A percentile compares a stretch with the other conserved stretches of the same genome.
Conservation (phyloP, 2,888 invertebrate species). For the Philonicus albiceps region DNA sequence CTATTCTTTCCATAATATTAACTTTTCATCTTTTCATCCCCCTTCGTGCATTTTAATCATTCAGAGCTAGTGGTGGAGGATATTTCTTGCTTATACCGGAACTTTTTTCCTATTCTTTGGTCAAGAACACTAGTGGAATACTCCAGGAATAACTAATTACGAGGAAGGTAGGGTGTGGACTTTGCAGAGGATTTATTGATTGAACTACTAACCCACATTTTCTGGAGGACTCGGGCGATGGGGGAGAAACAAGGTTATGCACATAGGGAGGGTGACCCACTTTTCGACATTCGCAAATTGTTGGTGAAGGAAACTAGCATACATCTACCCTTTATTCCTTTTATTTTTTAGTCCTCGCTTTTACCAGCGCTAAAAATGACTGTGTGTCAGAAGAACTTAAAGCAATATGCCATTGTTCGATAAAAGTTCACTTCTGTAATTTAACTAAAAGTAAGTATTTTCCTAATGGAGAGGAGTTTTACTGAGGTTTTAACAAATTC, state of each 20-base stretch:
- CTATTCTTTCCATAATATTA: neutral
- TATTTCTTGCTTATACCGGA: neutral
- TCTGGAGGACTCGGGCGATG: neutral
- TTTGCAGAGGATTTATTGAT: slow-evolving; percentile 40
- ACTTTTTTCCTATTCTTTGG: neutral
- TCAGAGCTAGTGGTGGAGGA: neutral
- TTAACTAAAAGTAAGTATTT: neutral
- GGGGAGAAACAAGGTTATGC: neutral
- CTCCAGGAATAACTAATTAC: slow-evolving; percentile 31
- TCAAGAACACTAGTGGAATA: neutral
- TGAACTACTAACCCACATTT: slow-evolving; percentile 37
- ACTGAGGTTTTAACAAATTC: neutral
- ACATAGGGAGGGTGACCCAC: neutral
- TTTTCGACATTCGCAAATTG: neutral
- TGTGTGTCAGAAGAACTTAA: neutral
- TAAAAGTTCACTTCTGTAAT: neutral
- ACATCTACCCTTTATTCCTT: neutral
- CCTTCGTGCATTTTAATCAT: neutral
- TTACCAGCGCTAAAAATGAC: neutral
- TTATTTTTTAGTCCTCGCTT: neutral
- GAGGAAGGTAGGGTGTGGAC: slow-evolving; percentile 13
- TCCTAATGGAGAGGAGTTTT: neutral
- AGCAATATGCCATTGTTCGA: neutral
- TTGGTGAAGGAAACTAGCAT: neutral
- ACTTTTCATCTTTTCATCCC: neutral